Evolutionary conservation across 2,113 vertebrate species (phyloP).

Genomic region (Psilopsiagon aymara): DNA sequence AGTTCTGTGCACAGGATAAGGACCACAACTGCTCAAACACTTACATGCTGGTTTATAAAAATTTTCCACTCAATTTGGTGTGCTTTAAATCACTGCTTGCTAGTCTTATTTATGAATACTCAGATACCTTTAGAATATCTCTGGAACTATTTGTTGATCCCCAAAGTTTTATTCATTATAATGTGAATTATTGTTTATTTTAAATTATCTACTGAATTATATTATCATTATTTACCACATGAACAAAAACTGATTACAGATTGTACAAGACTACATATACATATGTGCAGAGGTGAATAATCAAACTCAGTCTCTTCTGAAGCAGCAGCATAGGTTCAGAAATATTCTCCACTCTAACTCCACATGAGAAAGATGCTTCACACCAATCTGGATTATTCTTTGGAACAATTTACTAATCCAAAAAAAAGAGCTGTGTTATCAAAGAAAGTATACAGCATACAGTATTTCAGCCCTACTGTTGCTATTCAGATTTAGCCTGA

Average conservation of each 20-base stretch:
- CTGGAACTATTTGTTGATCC: not conserved
- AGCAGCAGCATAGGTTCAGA: not conserved
- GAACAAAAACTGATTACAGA: not conserved
- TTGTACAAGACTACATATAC: accelerated
- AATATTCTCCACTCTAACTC: not conserved
- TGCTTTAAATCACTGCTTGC: not conserved
- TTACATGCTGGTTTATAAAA: not conserved
- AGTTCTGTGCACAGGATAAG: not conserved
- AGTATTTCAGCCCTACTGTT: not conserved
- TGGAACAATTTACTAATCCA: not conserved
- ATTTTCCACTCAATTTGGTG: not conserved
- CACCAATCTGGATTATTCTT: not conserved
- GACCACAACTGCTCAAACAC: not conserved
- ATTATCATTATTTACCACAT: not conserved
- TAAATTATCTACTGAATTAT: not conserved
- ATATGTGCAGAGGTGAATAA: not conserved
- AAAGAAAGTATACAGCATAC: not conserved
- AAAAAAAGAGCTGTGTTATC: not conserved
- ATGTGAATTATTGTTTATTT: not conserved
- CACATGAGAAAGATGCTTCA: not conserved
- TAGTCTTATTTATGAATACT: not conserved
- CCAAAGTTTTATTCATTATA: not conserved
- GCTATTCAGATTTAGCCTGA: not conserved
- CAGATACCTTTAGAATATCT: not conserved
- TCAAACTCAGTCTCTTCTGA: not conserved